phyloP scores from a whole-genome alignment of 2,888 invertebrate species.

The Idaea biselata region DNA sequence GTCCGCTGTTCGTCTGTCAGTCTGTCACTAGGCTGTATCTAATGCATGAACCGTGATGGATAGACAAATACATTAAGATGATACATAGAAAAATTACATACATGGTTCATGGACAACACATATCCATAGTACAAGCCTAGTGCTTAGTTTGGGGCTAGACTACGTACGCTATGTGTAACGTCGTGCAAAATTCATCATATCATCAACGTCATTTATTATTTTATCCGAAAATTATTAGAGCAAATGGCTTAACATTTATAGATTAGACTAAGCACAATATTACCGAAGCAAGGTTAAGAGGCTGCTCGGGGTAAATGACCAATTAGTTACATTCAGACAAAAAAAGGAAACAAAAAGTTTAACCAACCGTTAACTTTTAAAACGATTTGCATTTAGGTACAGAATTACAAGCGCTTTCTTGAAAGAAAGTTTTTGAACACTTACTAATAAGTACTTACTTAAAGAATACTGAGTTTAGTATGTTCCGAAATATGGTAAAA shows the following conservation, averaged over 20 bases:
- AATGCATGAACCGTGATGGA: no score
- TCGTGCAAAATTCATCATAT: no score
- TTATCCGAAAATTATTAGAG: background rate
- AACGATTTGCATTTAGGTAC: background rate
- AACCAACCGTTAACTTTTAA: background rate
- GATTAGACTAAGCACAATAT: background rate
- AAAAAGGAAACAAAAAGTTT: background rate
- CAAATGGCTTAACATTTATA: background rate
- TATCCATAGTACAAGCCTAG: no score
- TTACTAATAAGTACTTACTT: constrained; percentile 1
- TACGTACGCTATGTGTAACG: no score
- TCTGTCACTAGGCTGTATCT: no score
- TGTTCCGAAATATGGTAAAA: constrained; percentile 14
- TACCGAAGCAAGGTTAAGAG: background rate
- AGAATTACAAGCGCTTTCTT: constrained; percentile 7
- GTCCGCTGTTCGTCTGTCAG: no score
- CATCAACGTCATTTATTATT: no score
- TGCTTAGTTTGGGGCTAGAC: no score
- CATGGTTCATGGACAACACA: no score
- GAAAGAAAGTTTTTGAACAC: constrained; percentile 2
- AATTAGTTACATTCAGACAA: background rate
- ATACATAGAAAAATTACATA: no score
- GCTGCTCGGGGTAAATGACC: background rate
- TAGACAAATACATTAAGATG: no score
- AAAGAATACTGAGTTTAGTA: background rate